phyloP scores from a whole-genome alignment of 2,797 vertebrate species.

The Cyclura pinguis region DNA sequence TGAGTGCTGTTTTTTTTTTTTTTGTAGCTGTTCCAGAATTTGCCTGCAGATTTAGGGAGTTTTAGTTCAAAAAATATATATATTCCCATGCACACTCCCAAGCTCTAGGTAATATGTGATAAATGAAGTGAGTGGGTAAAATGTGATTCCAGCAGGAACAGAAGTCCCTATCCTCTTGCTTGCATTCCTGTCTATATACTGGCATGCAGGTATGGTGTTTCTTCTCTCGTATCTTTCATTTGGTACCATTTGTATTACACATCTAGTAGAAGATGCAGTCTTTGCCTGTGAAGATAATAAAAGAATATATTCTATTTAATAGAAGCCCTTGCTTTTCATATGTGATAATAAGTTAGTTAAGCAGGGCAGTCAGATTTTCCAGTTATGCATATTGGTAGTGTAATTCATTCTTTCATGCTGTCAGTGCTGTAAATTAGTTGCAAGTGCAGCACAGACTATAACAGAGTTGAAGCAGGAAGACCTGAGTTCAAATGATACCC shows the following conservation, averaged over 20 bases:
- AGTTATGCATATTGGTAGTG: not conserved
- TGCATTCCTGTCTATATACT: not conserved
- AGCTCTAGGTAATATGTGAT: not conserved
- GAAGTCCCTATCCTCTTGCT: not conserved
- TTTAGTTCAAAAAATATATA: too few species aligned
- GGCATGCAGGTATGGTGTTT: not conserved
- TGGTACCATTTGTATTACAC: not conserved
- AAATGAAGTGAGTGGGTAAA: not conserved
- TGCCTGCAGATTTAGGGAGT: too few species aligned
- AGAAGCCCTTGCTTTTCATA: not conserved
- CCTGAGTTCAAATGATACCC: not conserved
- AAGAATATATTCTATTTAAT: not conserved
- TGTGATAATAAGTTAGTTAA: not conserved
- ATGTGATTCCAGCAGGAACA: not conserved
- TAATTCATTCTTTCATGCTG: not conserved
- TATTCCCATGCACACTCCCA: too few species aligned
- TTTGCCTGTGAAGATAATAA: not conserved
- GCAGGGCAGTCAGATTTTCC: not conserved
- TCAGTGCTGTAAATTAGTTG: not conserved
- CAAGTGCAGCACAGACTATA: not conserved
- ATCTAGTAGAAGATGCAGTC: not conserved
- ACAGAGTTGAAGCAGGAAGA: not conserved
- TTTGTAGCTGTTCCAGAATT: too few species aligned
- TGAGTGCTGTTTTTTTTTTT: too few species aligned
- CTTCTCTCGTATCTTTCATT: not conserved